Percentiles rank a stretch among this genome's conserved stretches.
phyloP scores from a whole-genome alignment of 2,797 vertebrate genomes.

The Tiaroga cobitis region DNA sequence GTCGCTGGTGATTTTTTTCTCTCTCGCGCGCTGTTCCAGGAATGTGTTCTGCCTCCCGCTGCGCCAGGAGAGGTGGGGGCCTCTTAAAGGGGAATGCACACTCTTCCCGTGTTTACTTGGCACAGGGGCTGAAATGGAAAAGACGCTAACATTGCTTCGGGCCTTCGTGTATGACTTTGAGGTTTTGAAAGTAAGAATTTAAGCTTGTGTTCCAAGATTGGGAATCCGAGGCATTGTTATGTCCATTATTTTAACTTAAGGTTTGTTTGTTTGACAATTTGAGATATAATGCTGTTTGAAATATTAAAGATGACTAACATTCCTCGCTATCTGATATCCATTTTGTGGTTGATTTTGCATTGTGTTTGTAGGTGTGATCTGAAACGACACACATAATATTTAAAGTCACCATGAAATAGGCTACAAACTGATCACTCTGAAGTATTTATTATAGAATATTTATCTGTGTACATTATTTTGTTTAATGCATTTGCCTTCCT shows the following conservation, averaged over 20 bases:
- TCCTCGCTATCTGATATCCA: not conserved
- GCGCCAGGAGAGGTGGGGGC: conserved; percentile 76
- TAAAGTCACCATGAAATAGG: not conserved
- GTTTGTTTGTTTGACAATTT: conserved; percentile 1
- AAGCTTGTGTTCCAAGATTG: not conserved
- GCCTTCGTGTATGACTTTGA: conserved; percentile 51
- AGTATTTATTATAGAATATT: not conserved
- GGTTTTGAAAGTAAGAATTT: conserved; percentile 33
- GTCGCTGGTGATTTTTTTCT: conserved; percentile 77
- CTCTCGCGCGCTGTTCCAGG: conserved; percentile 86
- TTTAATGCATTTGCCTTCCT: too few species aligned
- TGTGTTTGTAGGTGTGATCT: not conserved
- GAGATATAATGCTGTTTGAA: not conserved
- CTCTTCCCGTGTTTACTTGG: conserved; percentile 74
- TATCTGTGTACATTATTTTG: not conserved
- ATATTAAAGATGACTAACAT: not conserved
- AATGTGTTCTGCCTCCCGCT: conserved; percentile 77
- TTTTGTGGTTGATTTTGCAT: conserved; percentile 1
- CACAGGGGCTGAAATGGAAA: conserved; percentile 66
- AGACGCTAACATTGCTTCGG: conserved; percentile 39
- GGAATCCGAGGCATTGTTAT: not conserved
- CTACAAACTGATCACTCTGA: not conserved
- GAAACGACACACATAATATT: not conserved
- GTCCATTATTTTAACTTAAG: not conserved
- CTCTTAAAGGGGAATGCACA: conserved; percentile 82